These are phyloP conservation scores for Drosophila mettleri DNA, from an alignment of 2,888 invertebrate species.

Conservation along the genomic window DNA sequence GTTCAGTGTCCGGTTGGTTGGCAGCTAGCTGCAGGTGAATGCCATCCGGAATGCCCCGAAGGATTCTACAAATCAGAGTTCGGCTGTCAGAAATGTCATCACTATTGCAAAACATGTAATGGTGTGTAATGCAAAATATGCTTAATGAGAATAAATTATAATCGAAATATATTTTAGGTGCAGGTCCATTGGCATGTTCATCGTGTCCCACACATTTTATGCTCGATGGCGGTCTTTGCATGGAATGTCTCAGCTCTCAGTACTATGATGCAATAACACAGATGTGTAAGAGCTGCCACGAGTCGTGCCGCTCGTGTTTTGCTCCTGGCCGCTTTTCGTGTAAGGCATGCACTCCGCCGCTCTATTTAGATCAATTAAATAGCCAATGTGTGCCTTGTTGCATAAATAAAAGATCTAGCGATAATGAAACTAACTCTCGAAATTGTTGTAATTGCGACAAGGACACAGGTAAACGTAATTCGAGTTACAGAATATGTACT, in stretches of 20 bases:
- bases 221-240: constrained; percentile 90
- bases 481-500: background rate
- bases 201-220: constrained; percentile 90
- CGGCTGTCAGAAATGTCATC: constrained; percentile 95
- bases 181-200: constrained; percentile 90
- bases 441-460: constrained; percentile 60
- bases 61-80: constrained; percentile 93
- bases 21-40: constrained; percentile 93
- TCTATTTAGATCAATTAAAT: constrained; percentile 89
- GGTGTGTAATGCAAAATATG: constrained; percentile 86
- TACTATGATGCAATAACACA: constrained; percentile 90
- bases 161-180: constrained; percentile 84
- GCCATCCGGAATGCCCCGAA: constrained; percentile 93
- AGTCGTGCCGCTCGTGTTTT: constrained; percentile 89
- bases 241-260: constrained; percentile 91
- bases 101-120: constrained; percentile 94
- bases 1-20: constrained; percentile 92
- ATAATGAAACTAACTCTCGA: constrained; percentile 86
- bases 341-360: constrained; percentile 88
- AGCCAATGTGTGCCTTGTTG: constrained; percentile 92
- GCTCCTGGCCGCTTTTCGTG: constrained; percentile 90
- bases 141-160: background rate
- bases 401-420: constrained; percentile 85
- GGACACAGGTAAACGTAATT: constrained; percentile 51
- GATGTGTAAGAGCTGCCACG: constrained; percentile 89